These are phyloP conservation scores for Falco rusticolus DNA, from an alignment of 2,797 vertebrate genomes.

Conservation along the genomic window DNA sequence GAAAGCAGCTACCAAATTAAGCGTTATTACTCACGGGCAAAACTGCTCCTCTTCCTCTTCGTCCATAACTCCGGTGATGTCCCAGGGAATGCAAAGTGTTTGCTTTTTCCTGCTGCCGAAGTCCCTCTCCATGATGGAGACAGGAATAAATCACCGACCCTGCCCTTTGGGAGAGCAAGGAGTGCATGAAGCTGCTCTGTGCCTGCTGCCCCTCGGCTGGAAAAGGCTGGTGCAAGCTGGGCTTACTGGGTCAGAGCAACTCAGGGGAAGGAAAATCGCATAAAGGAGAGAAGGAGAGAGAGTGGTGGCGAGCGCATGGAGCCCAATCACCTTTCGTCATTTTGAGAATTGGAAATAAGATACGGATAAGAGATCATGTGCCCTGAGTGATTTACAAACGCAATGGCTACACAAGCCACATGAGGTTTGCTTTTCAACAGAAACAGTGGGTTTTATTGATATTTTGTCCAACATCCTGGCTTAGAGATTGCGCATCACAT, in stretches of 20 bases:
- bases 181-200: conserved; percentile 24
- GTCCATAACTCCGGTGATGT: conserved; percentile 61
- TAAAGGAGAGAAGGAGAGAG: conserved; percentile 58
- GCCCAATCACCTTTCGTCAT: conserved; percentile 84
- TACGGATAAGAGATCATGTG: conserved; percentile 76
- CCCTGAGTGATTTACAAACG: conserved; percentile 72
- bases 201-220: conserved; percentile 65
- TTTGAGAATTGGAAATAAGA: conserved; percentile 84
- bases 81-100: conserved; percentile 69
- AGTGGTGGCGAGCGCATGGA: conserved; percentile 76
- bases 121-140: conserved; percentile 76
- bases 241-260: conserved; percentile 54
- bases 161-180: conserved; percentile 16
- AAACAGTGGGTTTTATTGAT: conserved; percentile 32
- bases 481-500: conserved; percentile 21
- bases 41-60: conserved; percentile 62
- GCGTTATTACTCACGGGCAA: conserved; percentile 77
- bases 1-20: background rate
- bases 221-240: conserved; percentile 73
- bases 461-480: conserved; percentile 50
- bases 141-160: conserved; percentile 25
- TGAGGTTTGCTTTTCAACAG: conserved; percentile 43
- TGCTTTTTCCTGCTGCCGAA: conserved; percentile 72
- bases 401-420: conserved; percentile 27
- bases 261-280: conserved; percentile 65